These are phyloP conservation scores for Anthoscopus minutus DNA, from an alignment of 2,113 vertebrate species.

Conservation along the genomic window DNA sequence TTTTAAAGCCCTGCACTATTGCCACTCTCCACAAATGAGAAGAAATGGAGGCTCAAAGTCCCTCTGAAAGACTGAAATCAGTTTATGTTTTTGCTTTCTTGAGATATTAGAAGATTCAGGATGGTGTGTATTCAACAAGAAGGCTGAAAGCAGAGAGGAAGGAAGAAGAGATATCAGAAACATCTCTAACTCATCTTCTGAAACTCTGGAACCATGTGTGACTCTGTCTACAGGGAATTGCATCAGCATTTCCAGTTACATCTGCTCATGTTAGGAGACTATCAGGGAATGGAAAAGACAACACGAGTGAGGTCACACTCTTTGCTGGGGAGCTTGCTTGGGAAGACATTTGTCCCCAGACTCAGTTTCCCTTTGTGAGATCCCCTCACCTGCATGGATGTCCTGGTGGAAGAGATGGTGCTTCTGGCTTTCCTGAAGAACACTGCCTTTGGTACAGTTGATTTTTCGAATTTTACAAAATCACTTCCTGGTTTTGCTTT, in stretches of 20 bases:
- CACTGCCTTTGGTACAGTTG: slow-evolving; percentile 68
- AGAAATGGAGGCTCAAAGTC: neutral
- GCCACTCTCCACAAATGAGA: neutral
- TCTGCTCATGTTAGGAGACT: neutral
- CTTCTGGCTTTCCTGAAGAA: slow-evolving; percentile 78
- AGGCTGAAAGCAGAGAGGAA: neutral
- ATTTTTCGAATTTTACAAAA: slow-evolving; percentile 77
- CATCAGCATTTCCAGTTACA: neutral
- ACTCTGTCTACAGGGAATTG: neutral
- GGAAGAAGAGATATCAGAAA: neutral
- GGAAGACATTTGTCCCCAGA: neutral
- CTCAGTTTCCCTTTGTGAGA: neutral
- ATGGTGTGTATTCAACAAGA: neutral
- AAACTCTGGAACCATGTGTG: neutral
- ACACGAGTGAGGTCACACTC: accelerated
- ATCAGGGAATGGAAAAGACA: neutral
- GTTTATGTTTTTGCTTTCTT: neutral
- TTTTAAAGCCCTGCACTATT: neutral
- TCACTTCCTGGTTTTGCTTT: slow-evolving; percentile 45
- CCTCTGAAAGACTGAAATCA: neutral
- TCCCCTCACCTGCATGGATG: slow-evolving; percentile 36
- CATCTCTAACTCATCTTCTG: neutral
- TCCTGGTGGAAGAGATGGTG: neutral
- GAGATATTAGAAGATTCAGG: neutral
- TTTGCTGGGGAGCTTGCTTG: neutral